Percentiles rank a stretch among this genome's conserved stretches.
These are phyloP conservation scores for Cotesia glomerata DNA, from an alignment of 1,140 invertebrate species.

Conservation along the genomic window DNA sequence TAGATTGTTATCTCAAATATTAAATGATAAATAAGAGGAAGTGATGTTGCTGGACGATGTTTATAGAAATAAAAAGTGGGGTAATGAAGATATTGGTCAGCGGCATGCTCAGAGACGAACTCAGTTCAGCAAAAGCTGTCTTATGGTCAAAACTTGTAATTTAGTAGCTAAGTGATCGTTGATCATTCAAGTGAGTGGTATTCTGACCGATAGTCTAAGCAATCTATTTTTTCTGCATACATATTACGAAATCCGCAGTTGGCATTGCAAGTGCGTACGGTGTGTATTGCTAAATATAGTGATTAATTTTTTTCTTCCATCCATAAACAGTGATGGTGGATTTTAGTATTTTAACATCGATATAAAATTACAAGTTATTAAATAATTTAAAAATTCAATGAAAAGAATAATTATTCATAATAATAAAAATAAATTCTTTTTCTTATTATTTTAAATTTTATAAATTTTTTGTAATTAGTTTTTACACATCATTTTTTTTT, in stretches of 20 bases:
- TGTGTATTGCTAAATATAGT: too few relatives aligned
- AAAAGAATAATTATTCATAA: too few relatives aligned
- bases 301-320: neutral
- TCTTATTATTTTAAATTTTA: too few relatives aligned
- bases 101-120: slow-evolving; percentile 23
- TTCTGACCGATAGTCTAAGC: neutral
- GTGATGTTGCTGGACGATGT: neutral
- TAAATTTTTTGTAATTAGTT: too few relatives aligned
- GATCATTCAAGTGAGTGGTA: neutral
- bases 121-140: slow-evolving; percentile 21
- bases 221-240: neutral
- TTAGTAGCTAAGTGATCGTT: neutral
- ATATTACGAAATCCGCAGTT: too few relatives aligned
- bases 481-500: too few relatives aligned
- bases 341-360: too few relatives aligned
- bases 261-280: slow-evolving; percentile 16
- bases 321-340: neutral
- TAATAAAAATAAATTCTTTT: too few relatives aligned
- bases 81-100: neutral
- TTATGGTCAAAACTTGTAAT: neutral
- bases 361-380: neutral
- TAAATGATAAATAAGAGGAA: too few relatives aligned
- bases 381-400: too few relatives aligned
- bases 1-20: too few relatives aligned
- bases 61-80: neutral